These are phyloP conservation scores for Cryptus viduatorius DNA, from an alignment of 2,888 invertebrate genomes.

Conservation along the genomic window DNA sequence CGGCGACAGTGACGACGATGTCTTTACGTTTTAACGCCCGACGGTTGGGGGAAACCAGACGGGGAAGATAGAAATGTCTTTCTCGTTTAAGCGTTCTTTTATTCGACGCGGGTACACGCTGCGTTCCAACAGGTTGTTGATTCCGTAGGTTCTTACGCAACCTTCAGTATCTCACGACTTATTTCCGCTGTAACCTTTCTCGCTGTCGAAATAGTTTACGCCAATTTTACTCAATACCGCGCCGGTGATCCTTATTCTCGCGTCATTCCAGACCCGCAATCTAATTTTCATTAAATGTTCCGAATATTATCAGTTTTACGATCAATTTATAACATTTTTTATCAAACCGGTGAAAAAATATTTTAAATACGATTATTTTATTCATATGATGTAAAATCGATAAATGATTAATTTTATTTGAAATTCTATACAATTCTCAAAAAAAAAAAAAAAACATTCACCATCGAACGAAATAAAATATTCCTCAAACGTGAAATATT, in stretches of 20 bases:
- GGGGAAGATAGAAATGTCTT: constrained; percentile 40
- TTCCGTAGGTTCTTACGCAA: constrained; percentile 33
- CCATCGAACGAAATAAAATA: too few relatives aligned
- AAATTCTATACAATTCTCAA: too few relatives aligned
- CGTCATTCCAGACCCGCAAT: neutral
- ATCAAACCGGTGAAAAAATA: neutral
- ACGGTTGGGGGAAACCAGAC: neutral
- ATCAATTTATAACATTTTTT: neutral
- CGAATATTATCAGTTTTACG: neutral
- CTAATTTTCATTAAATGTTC: neutral
- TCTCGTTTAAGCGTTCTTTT: constrained; percentile 52
- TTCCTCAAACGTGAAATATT: neutral
- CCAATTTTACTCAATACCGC: neutral
- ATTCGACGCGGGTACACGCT: constrained; percentile 10
- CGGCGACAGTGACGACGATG: constrained; percentile 4
- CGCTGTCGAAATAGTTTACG: neutral
- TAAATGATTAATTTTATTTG: too few relatives aligned
- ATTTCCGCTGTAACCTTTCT: constrained; percentile 2
- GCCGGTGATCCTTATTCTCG: neutral
- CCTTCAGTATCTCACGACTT: neutral
- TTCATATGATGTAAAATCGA: neutral
- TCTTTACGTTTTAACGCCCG: constrained; percentile 1
- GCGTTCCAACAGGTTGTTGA: constrained; percentile 68
- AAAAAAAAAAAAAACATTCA: too few relatives aligned
- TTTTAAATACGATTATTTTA: neutral